These are phyloP conservation scores for Onchidella celtica DNA, from an alignment of 2,888 invertebrate species.

Conservation along the genomic window DNA sequence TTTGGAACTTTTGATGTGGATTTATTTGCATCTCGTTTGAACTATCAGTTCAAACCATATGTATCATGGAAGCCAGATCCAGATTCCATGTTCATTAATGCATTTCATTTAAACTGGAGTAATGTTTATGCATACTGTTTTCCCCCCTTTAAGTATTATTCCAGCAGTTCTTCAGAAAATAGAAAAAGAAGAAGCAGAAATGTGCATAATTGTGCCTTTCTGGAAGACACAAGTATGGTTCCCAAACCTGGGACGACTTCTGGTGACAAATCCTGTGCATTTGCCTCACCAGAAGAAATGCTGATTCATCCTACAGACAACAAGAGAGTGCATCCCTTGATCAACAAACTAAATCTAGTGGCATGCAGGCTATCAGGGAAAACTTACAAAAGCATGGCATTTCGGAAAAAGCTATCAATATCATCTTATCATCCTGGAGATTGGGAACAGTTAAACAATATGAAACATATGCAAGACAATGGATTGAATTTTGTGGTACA, in stretches of 20 bases:
- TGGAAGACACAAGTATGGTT: background rate
- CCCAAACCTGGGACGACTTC: background rate
- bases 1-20: background rate
- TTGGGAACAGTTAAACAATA: too few relatives aligned
- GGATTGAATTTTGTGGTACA: too few relatives aligned
- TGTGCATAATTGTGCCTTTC: background rate
- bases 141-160: background rate
- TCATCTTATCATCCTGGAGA: too few relatives aligned
- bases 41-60: background rate
- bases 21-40: background rate
- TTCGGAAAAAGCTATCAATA: too few relatives aligned
- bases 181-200: background rate
- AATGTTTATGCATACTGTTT: background rate
- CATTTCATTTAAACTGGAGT: background rate
- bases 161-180: background rate
- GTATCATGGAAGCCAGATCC: background rate
- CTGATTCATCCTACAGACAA: background rate
- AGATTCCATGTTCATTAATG: background rate
- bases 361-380: background rate
- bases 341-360: background rate
- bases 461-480: too few relatives aligned
- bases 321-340: background rate
- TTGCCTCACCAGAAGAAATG: background rate
- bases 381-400: background rate
- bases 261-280: background rate